Evolutionary conservation across 2,797 vertebrate species (phyloP), one percentile per base, ranked within the genome.

Genomic region (Pachyuromys duprasi): DNA sequence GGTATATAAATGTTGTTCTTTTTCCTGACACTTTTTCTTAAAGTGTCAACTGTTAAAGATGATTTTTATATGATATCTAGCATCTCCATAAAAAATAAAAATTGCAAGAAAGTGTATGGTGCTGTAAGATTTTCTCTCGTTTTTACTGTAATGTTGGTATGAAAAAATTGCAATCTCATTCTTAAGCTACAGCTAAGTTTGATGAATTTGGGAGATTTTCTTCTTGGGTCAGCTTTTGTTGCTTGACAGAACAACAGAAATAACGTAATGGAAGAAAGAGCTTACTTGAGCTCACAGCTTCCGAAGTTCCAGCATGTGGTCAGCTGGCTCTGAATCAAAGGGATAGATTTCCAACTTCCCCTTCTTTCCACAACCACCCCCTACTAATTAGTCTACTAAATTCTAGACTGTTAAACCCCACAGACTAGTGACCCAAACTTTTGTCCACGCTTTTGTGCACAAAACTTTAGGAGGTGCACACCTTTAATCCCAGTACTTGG

Each of bases 1-100:
- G 75, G 76, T 87, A 31, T 93, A 5, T 86, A 55, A 81, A 70
- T 87, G 57, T 72, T 60, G 1, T 91, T 92, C 53, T 90, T 86
- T 93, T 90, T 81, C 33, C 86, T 89, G 17, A 90, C 20, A 67
- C 28, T 83, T 65, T 83, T 45, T 49, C 8, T 45, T 86, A 72
- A 86, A 62, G 28, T 63, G 9, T 93, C 72, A 92, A 8, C 11
- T 69, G 1, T 45, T 89, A 62, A 57, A 93, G 57, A 89, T 55
- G 79, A 45, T 70, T 74, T 86, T 76, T 33, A 39, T 8, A 26
- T 13, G 69, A 36, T 76, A 45, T 63, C 49, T 45, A 55, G 13
- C 20, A 93, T 1, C 22, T 76, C 12, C 13, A 9, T 82, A 84
- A 70, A 14, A 63, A 45, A 63, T 63, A 60, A 96, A 74, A 9